Evolutionary conservation across 1,140 invertebrate species (phyloP), one percentile per base, ranked within the genome.

Genomic region (Cherax destructor): DNA sequence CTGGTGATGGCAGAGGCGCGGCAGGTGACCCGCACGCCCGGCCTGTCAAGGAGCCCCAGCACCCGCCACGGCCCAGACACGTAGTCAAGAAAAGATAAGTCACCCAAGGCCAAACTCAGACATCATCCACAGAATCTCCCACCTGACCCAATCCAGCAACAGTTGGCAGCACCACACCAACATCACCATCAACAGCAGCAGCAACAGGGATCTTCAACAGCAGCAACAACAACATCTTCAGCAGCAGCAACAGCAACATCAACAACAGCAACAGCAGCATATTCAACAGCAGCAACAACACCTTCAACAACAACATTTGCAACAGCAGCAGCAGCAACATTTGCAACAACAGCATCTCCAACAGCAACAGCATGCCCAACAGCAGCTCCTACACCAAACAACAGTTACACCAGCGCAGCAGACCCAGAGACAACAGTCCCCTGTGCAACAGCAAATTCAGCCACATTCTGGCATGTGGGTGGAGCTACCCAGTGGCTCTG

Each of bases 231-330:
- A 21, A 21, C 79, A 50, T 7, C 78, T 59, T 13, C 78, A 69
- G 72, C 77, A 76, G 50, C 69, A 50, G 21, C 92, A 89, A 4
- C 92, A 92, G 61, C 83, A 88, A 9, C 95, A 95, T 13, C 93
- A 95, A 84, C 95, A 96, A 93, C 93, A 96, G 18, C 95, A 96
- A 85, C 92, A 93, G 61, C 93, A 79, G 18, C 92, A 86, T 1
- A 88, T 74, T 4, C 87, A 89, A 50, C 52, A 72, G 30, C 30
- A 41, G 1, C 72, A 56, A 21, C 92, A 92, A 47, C 88, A 80
- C 1, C 92, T 87, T n/a, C 76, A 83, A 21, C 79, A 56, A 4
- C 83, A 89, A 21, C 78, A 74, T 0, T 59, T 69, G 0, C 85
- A 88, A 10, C 80, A 88, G 7, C 88, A 88, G 24, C 92, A 91